Base-by-base conservation (phyloP, 2,797 vertebrate genomes). In the Rhinophrynus dorsalis region DNA sequence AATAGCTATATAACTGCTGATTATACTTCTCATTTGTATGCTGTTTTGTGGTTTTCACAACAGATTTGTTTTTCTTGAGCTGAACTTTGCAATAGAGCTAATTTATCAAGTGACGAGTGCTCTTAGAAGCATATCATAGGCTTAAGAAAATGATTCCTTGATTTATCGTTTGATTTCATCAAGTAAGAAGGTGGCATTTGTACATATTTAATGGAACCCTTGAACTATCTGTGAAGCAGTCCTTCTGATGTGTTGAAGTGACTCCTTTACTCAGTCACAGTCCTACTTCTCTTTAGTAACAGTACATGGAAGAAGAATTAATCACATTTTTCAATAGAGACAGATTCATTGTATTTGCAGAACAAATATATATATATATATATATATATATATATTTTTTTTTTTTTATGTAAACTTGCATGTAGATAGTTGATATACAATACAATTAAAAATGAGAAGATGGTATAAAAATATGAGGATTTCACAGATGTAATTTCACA, bases 291-390 rank as follows among this genome's bases (percentile, higher is more conserved):
- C 51, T 67, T 56, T 57, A 67, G 47, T 47, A 47, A 5, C 51
- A 17, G 29, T 26, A 44, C 32, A 26, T 30, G 40, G 57, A 56
- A 33, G 9, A 3, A 13, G 18, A 26, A 67, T 67, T 52, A 33
- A 57, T 67, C 64, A 57, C 20, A 26, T 58, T 48, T 9, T 35
- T 9, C 38, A 17, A 67, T 57, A 67, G 58, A 67, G 29, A 56
- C 26, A 35, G 42, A 67, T 57, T 40, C 40, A 67, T 35, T 45
- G 24, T 47, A 24, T 47, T 45, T 37, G 12, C 37, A 15, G 27
- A 45, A 50, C 8, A 21, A 35, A 30, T 24, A 57, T n/a, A n/a
- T n/a, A n/a, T n/a, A n/a, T n/a, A n/a, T n/a, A n/a, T n/a, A n/a
- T n/a, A n/a, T n/a, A n/a, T n/a, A n/a, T n/a, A n/a, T n/a, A n/a